phyloP scores from a whole-genome alignment of 2,113 vertebrate genomes.

The Malurus alboscapulatus region DNA sequence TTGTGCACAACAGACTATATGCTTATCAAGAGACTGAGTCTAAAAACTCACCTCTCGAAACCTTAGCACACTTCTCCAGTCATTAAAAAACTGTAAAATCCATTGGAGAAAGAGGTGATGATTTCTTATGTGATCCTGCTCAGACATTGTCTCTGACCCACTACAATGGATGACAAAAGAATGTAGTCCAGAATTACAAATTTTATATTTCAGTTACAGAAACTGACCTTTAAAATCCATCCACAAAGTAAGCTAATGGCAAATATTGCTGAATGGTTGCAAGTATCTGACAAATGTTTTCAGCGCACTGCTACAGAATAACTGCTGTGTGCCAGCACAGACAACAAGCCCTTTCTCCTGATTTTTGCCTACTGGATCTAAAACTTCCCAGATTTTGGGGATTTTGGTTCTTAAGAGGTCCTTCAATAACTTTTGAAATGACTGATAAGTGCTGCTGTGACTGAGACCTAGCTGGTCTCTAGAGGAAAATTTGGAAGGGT shows the following conservation, averaged over 20 bases:
- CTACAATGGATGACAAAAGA: not conserved
- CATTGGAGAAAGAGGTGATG: not conserved
- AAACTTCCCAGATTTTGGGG: not conserved
- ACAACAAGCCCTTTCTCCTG: not conserved
- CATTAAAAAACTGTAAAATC: not conserved
- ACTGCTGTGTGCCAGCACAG: not conserved
- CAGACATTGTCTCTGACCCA: not conserved
- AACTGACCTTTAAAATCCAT: not conserved
- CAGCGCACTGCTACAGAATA: not conserved
- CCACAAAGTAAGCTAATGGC: not conserved
- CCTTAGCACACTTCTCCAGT: not conserved
- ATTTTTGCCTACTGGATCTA: not conserved
- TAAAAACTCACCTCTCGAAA: not conserved
- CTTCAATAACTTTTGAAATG: not conserved
- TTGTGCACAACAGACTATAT: not conserved
- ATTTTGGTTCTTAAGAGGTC: not conserved
- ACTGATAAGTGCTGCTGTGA: not conserved
- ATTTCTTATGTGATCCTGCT: not conserved
- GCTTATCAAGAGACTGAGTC: rapidly evolving
- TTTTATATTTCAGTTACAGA: not conserved
- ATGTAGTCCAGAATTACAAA: not conserved
- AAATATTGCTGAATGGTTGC: not conserved
- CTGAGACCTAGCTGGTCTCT: not conserved
- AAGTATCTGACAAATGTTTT: not conserved
- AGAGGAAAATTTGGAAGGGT: not conserved